Base-by-base conservation (phyloP, 1,140 invertebrate species). In the Drosophila kanapiae region DNA sequence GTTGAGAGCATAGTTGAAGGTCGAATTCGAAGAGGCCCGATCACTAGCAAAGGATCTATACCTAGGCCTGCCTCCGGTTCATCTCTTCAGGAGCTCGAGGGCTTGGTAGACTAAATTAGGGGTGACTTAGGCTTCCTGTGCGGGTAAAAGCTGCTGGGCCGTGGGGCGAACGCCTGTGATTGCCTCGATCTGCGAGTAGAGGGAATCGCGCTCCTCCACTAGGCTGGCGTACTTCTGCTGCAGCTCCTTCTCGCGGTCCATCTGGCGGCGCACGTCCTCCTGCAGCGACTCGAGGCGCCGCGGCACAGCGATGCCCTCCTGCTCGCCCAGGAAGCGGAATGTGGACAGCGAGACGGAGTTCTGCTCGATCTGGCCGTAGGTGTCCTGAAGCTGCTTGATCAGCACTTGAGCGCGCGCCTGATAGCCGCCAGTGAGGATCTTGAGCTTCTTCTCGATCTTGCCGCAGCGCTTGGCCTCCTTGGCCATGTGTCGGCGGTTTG, bases 401-500 rank as follows among this genome's bases (percentile, higher is more conserved):
- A 99, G 93, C 9, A 96, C 96, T 91, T 98, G 97, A 3, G 97
- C 96, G 59, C 97, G 94, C 0, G 96, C 92, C 94, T 97, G 96
- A 94, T 99, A 99, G 14, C 98, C 97, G 33, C 96, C 98, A 14
- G 98, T 97, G 2, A 99, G 94, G 57, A 99, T 97, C 94, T 98
- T 97, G 2, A 99, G 93, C 94, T 99, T 99, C 92, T 99, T 99
- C 93, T 99, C 99, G 94, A 99, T 96, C 94, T 99, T 99, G 0
- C 97, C 97, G 53, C 98, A 99, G 67, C 96, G 95, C 94, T 99
- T 99, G 0, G 98, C 98, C 94, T 99, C 98, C 71, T 96, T 96
- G 10, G 97, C 97, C 98, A 99, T 99, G 90, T 98, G 97, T 58
- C 95, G 95, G 81, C 98, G 94, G 93, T 99, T 99, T 91, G 97